Conservation (phyloP, 2,797 vertebrate species). For the Hydrocynus forskahlii region DNA sequence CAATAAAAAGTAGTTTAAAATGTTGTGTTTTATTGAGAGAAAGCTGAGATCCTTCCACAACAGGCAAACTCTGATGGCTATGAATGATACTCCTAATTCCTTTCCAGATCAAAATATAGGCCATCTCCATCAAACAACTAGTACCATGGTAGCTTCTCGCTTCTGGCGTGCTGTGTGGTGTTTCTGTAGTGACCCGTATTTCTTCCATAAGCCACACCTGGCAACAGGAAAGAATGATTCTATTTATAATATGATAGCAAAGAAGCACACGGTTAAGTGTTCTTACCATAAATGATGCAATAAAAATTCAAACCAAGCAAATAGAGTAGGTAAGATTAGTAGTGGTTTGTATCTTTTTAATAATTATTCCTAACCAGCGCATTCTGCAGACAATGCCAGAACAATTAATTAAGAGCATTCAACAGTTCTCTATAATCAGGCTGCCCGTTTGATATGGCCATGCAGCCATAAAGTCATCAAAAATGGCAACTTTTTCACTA, state of each 20-base stretch:
- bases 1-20: neutral
- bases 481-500: too few relatives aligned
- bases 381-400: too few relatives aligned
- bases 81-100: neutral
- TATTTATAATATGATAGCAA: neutral
- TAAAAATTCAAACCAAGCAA: neutral
- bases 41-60: neutral
- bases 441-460: too few relatives aligned
- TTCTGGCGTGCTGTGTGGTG: neutral
- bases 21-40: slow-evolving; percentile 6
- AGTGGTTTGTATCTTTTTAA: neutral
- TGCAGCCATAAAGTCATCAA: too few relatives aligned
- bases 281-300: neutral
- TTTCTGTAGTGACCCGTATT: neutral
- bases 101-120: neutral
- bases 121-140: neutral
- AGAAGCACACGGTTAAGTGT: neutral
- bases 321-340: neutral
- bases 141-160: neutral
- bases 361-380: too few relatives aligned
- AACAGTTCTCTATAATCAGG: too few relatives aligned
- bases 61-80: neutral
- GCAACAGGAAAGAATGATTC: neutral
- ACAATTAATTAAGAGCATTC: too few relatives aligned
- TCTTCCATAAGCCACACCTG: slow-evolving; percentile 25